phyloP scores from a whole-genome alignment of 1,140 invertebrate genomes.

The Caenorhabditis inopinata region DNA sequence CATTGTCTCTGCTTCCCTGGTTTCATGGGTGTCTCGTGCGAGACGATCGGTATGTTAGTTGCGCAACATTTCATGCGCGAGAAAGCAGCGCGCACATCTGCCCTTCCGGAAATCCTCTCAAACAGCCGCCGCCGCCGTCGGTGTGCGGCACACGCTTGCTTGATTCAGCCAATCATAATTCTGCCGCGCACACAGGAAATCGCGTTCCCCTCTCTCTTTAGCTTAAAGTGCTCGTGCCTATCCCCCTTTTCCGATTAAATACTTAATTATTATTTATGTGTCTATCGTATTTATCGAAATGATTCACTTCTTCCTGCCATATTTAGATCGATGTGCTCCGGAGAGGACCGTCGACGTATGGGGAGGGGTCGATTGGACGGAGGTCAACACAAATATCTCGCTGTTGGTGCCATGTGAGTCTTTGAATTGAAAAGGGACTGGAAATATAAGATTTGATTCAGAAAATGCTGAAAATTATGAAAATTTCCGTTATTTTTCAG shows the following conservation, averaged over 20 bases:
- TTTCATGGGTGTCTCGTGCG: slow-evolving; percentile 43
- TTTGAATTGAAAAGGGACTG: background rate
- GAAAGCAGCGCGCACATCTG: slow-evolving; percentile 15
- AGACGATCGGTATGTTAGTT: slow-evolving; percentile 39
- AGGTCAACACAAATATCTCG: slow-evolving; percentile 23
- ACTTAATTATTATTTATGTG: slow-evolving; percentile 35
- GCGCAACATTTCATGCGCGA: background rate
- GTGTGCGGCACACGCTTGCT: background rate
- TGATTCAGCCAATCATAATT: slow-evolving; percentile 33
- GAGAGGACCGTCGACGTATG: slow-evolving; percentile 39
- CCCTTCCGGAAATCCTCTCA: background rate
- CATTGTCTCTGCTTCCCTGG: slow-evolving; percentile 50
- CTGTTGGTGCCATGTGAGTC: slow-evolving; percentile 25
- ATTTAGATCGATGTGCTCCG: slow-evolving; percentile 36
- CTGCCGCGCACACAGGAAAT: background rate
- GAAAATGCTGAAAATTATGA: too few species aligned
- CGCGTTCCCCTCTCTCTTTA: background rate
- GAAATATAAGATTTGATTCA: background rate
- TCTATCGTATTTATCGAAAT: background rate
- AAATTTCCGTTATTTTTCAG: too few species aligned
- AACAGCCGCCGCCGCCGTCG: background rate
- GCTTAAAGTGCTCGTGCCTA: background rate
- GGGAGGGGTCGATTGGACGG: slow-evolving; percentile 44
- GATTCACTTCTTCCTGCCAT: background rate
- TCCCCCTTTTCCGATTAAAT: background rate